These are phyloP conservation scores for Megastigmus dorsalis DNA, from an alignment of 2,888 invertebrate species.

Conservation along the genomic window DNA sequence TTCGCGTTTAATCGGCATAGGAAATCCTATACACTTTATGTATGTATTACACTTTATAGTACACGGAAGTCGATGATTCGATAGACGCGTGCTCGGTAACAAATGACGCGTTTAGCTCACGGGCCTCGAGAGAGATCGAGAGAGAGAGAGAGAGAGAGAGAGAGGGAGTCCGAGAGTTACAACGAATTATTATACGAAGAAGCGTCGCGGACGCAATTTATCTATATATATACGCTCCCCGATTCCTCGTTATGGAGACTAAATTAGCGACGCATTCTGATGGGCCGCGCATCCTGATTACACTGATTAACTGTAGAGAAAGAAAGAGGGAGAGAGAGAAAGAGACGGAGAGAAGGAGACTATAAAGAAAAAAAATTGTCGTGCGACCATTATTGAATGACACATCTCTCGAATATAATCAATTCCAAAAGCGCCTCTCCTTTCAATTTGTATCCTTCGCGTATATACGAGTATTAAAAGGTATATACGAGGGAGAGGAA, in stretches of 20 bases:
- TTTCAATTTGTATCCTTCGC: constrained; percentile 54
- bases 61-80: no score
- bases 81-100: no score
- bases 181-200: no score
- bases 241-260: neutral
- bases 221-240: neutral
- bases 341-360: neutral
- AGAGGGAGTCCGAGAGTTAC: no score
- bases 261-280: neutral
- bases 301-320: constrained; percentile 22
- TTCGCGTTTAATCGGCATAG: no score
- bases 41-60: no score
- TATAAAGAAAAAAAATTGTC: constrained; percentile 33
- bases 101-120: no score
- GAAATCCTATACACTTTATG: no score
- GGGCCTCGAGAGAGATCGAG: no score
- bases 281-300: constrained; percentile 23
- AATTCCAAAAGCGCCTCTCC: constrained; percentile 50
- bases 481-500: neutral
- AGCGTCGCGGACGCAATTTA: no score
- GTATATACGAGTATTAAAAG: constrained; percentile 30
- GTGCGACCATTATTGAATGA: constrained; percentile 48
- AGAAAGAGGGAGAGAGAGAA: neutral
- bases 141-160: no score
- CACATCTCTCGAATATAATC: constrained; percentile 52